These are phyloP conservation scores for Bujurquina vittata DNA, from an alignment of 2,113 vertebrate species.

Conservation along the genomic window DNA sequence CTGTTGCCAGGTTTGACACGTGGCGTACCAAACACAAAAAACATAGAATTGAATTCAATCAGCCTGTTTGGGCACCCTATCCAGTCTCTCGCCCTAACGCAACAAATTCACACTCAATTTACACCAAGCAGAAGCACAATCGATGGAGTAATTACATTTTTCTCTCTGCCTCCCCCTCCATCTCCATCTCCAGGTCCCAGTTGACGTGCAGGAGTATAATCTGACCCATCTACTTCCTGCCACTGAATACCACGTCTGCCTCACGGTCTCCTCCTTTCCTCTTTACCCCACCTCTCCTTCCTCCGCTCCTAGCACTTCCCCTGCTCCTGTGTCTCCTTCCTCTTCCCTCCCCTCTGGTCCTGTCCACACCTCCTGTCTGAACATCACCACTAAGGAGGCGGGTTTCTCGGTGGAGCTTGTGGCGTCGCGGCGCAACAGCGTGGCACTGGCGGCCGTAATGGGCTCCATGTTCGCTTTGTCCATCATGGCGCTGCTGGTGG, in stretches of 20 bases:
- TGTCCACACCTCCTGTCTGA: slow-evolving; percentile 80
- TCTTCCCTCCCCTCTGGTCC: slow-evolving; percentile 43
- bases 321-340: not conserved
- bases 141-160: not conserved
- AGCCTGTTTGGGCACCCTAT: not conserved
- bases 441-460: slow-evolving; percentile 82
- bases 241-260: slow-evolving; percentile 82
- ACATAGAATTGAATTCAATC: not conserved
- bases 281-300: not conserved
- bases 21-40: not conserved
- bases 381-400: slow-evolving; percentile 83
- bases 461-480: slow-evolving; percentile 84
- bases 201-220: slow-evolving; percentile 85
- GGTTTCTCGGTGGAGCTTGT: slow-evolving; percentile 79
- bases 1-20: fast-evolving
- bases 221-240: slow-evolving; percentile 85
- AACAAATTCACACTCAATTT: not conserved
- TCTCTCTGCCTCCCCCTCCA: not conserved
- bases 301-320: slow-evolving; percentile 65
- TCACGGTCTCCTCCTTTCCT: slow-evolving; percentile 74
- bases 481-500: slow-evolving; percentile 81
- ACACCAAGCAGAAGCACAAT: not conserved
- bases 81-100: not conserved
- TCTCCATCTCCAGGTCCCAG: slow-evolving; percentile 72
- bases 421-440: slow-evolving; percentile 71